These are phyloP conservation scores for Phymorhynchus buccinoides DNA, from an alignment of 1,140 invertebrate species.

Conservation along the genomic window DNA sequence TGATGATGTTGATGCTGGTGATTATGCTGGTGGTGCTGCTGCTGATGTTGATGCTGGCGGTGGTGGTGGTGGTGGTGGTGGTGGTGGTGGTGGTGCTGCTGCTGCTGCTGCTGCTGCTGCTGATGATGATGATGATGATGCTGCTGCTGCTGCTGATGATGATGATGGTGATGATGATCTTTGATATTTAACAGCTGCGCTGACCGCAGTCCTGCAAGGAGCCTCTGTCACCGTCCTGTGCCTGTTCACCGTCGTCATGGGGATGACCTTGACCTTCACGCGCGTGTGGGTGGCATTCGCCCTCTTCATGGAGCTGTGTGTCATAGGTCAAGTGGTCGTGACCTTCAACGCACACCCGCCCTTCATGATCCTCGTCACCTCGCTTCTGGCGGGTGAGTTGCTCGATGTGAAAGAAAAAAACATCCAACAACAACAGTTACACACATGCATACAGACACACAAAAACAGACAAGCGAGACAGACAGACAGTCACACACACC, in stretches of 20 bases:
- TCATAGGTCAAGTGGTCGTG: slow-evolving; percentile 47
- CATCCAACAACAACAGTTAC: too few species aligned
- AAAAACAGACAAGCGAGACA: too few species aligned
- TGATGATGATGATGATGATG: too few species aligned
- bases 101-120: too few species aligned
- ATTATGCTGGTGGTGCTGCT: too few species aligned
- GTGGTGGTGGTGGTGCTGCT: too few species aligned
- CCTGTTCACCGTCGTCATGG: slow-evolving; percentile 52
- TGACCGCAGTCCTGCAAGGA: slow-evolving; percentile 14
- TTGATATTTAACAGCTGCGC: slow-evolving; percentile 13
- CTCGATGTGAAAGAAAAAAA: too few species aligned
- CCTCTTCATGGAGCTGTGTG: slow-evolving; percentile 52
- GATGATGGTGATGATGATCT: not conserved
- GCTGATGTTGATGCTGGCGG: too few species aligned
- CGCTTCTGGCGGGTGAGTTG: slow-evolving; percentile 51
- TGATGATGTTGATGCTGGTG: too few species aligned
- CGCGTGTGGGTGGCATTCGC: slow-evolving; percentile 55
- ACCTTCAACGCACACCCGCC: slow-evolving; percentile 43
- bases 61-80: too few species aligned
- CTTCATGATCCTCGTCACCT: slow-evolving; percentile 56
- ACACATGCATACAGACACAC: too few species aligned
- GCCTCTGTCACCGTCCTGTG: slow-evolving; percentile 52
- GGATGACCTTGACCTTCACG: slow-evolving; percentile 52
- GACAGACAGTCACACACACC: too few species aligned
- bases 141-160: not conserved